Evolutionary conservation across 1,140 invertebrate species (phyloP), one percentile per base, ranked within the genome.

Genomic region (Dendroctonus valens): DNA sequence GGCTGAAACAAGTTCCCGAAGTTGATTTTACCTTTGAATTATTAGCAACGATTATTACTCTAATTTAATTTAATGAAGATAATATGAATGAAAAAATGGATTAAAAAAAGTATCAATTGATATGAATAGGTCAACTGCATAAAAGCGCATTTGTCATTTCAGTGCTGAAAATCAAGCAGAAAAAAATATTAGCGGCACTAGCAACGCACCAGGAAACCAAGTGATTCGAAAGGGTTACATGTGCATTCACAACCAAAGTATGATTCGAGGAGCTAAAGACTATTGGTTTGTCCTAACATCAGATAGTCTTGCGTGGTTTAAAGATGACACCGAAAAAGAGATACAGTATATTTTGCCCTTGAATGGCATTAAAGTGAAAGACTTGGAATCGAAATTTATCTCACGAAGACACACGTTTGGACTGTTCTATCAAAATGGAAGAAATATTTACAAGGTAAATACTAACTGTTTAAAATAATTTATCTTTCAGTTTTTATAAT

Each of bases 231-330:
- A 98, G 83, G 98, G 98, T 48, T 99, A 92, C 81, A 96, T 98
- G 93, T 93, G 91, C 75, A 96, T 98, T 79, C 94, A 97, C 78
- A 98, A 98, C 83, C 85, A 97, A 74, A 94, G 94, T 69, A 97
- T 98, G 71, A 97, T 98, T 91, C 96, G 96, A 83, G 93, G 85
- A 65, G 94, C 59, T 3, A 96, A 94, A 14, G 87, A 91, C 75
- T 99, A 98, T 82, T 99, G 97, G 97, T 99, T 99, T 82, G 96
- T 99, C 52, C 83, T 99, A n/a, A 98, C 96, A 7, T 96, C 96
- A 3, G 97, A 99, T 81, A 98, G 87, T 76, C 89, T 99, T 72
- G 97, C 95, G 39, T 99, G 98, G 98, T 99, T 87, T 82, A 99
- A 99, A 81, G 97, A 99, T 81, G 96, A 98, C 82, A 94, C 98